Percentiles rank a stretch among this genome's conserved stretches.
phyloP scores from a whole-genome alignment of 2,888 invertebrate species.

The Empis livida region DNA sequence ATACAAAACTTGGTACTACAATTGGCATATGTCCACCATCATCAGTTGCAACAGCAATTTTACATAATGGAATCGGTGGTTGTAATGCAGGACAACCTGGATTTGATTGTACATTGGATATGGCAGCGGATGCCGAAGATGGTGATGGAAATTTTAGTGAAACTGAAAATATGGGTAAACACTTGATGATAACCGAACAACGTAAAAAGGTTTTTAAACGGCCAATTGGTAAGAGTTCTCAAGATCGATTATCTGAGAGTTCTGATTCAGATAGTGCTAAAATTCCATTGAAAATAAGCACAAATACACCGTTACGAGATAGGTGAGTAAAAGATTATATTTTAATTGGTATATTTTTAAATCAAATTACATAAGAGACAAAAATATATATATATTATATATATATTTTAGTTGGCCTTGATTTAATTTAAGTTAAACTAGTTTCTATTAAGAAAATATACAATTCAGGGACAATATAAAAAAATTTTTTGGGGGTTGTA shows the following conservation, averaged over 20 bases:
- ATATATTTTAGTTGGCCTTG: no score
- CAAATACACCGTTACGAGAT: constrained; percentile 41
- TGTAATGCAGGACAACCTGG: constrained; percentile 25
- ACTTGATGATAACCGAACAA: constrained; percentile 30
- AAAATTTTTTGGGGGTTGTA: no score
- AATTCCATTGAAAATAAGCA: constrained; percentile 48
- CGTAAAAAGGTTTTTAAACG: constrained; percentile 31
- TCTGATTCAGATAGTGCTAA: constrained; percentile 61
- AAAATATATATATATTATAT: no score
- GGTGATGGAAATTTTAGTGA: constrained; percentile 37
- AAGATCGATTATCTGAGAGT: constrained; percentile 48
- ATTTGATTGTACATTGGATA: constrained; percentile 26
- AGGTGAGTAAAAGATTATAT: constrained; percentile 37
- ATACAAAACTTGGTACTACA: constrained; percentile 45
- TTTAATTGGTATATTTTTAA: no score
- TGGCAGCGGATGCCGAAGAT: constrained; percentile 30
- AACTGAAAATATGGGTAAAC: constrained; percentile 35
- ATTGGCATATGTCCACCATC: constrained; percentile 28
- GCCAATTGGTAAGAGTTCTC: constrained; percentile 30
- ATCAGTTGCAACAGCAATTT: constrained; percentile 21
- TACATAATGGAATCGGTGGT: constrained; percentile 22
- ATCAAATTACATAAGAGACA: no score
- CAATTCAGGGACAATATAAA: no score
- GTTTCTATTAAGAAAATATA: no score
- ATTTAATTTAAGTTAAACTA: no score